Evolutionary conservation across 2,888 invertebrate species (phyloP).

Genomic region (Chaetogeoica ovagalla): DNA sequence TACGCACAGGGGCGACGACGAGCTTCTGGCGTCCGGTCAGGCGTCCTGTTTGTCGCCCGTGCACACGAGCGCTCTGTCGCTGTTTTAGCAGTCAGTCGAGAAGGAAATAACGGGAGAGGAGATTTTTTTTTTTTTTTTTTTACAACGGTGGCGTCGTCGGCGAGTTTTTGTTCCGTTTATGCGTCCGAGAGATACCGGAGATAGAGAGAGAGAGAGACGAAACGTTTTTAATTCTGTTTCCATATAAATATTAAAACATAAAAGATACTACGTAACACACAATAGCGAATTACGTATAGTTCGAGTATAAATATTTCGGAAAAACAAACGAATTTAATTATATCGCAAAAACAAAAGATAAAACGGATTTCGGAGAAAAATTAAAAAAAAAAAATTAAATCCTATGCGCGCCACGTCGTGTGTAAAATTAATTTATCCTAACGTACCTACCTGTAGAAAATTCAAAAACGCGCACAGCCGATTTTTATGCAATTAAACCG

Average conservation of each 20-base stretch:
- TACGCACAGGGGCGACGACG: constrained; percentile 34
- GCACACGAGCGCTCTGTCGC: constrained; percentile 3
- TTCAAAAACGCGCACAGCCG: too few relatives aligned
- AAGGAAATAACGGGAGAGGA: too few relatives aligned
- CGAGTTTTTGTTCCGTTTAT: constrained; percentile 32
- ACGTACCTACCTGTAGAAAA: too few relatives aligned
- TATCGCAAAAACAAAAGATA: constrained; percentile 18
- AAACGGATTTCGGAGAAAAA: not conserved
- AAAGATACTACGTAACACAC: not conserved
- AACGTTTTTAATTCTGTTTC: constrained; percentile 32
- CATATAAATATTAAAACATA: constrained; percentile 19
- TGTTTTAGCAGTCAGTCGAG: not conserved
- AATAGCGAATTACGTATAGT: constrained; percentile 18
- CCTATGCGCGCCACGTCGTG: too few relatives aligned
- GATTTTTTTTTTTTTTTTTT: constrained; percentile 14
- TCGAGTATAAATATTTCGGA: constrained; percentile 2
- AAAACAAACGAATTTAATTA: constrained; percentile 12
- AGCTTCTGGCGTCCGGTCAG: constrained; percentile 47
- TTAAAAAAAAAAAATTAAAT: too few relatives aligned
- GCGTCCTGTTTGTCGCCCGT: constrained; percentile 45
- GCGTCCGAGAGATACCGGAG: not conserved
- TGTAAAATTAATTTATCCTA: too few relatives aligned
- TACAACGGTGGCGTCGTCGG: constrained; percentile 4
- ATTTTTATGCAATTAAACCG: too few relatives aligned
- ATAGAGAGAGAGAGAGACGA: not conserved